Base-by-base conservation (phyloP, 2,113 vertebrate species). In the Eclectus roratus region DNA sequence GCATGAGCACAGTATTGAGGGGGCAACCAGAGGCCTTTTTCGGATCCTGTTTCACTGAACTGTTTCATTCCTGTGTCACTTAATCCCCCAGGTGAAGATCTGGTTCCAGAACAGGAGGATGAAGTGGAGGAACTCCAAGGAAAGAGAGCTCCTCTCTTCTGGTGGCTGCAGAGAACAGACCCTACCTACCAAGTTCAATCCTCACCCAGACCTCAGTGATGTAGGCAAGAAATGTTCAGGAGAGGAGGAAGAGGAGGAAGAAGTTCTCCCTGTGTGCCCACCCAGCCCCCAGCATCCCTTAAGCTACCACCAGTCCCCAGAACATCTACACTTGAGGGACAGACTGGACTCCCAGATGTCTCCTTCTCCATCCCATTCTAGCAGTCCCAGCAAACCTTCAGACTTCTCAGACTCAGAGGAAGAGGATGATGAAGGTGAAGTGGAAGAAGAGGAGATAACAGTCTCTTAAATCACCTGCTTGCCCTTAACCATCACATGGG, bases 41-140 rank as follows among this genome's bases (percentile, higher is more conserved):
- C 20, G 21, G 31, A 56, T 10, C 27, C 29, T 28, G 1, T 52
- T 60, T 80, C 13, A 13, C 35, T 9, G 35, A 78, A 17, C 20
- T 0, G 0, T 29, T 53, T 64, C 7, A 10, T 37, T 84, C 74
- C 33, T 73, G 10, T 11, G 14, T 33, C n/a, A 5, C 53, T 94
- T 89, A 9, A 3, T 20, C 33, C 28, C 25, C 10, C 47, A 99
- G 99, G 99, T 99, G 83, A 99, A 99, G 97, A 99, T 99, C 96
- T 99, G 99, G 99, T 99, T 99, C 96, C 99, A 99, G 94, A 99
- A 99, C 97, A 98, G 99, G 72, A 98, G 99, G 91, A 99, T 99
- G 99, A 99, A 99, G 80, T 99, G 99, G 99, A 98, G 99, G 50
- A 99, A 99, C 97, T 99, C 99, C 55, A 99, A 99, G 91, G 99